phyloP scores from a whole-genome alignment of 1,140 invertebrate species.

The Drosophila insularis region DNA sequence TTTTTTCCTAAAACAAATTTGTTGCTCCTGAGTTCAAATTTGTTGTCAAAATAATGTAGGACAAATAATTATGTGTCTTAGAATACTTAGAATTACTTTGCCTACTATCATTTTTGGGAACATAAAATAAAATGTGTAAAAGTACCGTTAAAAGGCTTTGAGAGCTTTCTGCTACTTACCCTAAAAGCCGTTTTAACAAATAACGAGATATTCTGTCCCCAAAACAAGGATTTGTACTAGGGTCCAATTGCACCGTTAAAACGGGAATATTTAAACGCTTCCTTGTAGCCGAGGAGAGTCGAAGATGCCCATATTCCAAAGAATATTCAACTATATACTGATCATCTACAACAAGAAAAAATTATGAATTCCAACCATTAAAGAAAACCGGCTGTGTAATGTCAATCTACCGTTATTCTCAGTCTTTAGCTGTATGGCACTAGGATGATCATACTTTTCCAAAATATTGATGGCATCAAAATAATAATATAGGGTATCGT shows the following conservation, averaged over 20 bases:
- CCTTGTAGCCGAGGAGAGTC: slow-evolving; percentile 92
- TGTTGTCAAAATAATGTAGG: no score
- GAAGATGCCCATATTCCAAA: slow-evolving; percentile 97
- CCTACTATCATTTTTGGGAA: not conserved
- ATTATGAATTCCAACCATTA: not conserved
- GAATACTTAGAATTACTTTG: no score
- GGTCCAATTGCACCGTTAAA: slow-evolving; percentile 95
- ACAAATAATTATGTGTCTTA: no score
- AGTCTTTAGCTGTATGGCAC: slow-evolving; percentile 57
- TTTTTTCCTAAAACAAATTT: no score
- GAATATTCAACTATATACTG: slow-evolving; percentile 99
- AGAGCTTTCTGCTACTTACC: slow-evolving; percentile 83
- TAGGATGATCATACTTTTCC: slow-evolving; percentile 59
- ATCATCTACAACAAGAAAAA: slow-evolving; percentile 87
- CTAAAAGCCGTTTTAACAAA: slow-evolving; percentile 95
- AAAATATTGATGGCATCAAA: slow-evolving; percentile 69
- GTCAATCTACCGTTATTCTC: slow-evolving; percentile 55
- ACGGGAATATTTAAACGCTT: slow-evolving; percentile 95
- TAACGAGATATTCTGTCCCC: slow-evolving; percentile 95
- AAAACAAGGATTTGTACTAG: slow-evolving; percentile 94
- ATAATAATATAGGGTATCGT: slow-evolving; percentile 73
- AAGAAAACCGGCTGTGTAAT: no score
- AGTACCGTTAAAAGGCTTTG: no score
- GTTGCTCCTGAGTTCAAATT: no score
- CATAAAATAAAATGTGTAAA: no score